Evolutionary conservation across 1,140 invertebrate species (phyloP), one percentile per base, ranked within the genome.

Genomic region (Ceratina calcarata): DNA sequence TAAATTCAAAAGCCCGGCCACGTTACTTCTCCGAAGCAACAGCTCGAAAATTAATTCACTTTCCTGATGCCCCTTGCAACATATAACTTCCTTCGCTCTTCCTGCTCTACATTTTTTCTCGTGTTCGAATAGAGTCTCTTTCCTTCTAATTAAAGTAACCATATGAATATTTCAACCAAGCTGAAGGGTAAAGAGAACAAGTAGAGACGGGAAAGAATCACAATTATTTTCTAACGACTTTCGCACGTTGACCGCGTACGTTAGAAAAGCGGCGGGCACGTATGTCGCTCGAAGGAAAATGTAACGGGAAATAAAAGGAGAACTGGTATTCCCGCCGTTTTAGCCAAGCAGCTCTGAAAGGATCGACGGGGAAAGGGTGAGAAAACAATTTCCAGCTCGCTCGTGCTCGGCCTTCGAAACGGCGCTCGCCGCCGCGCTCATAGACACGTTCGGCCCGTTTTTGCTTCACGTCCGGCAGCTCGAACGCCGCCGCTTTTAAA

Each of bases 331-430:
- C 62, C 57, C 24, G 51, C 57, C 49, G 71, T 85, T 74, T 70
- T 73, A 70, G 53, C 15, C 45, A 13, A 20, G 58, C 73, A 57
- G 55, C 55, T 57, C 20, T 27, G 72, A 67, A 73, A 73, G 78
- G 55, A 81, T 85, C 85, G 80, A 86, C 84, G 80, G 58, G 58
- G 66, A 71, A 86, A 86, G 84, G 84, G 84, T 86, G 78, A 86
- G 84, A 86, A 86, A 86, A 86, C 85, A 86, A 86, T 86, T 86
- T 86, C 62, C 85, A 86, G 77, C 74, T 24, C 32, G 81, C 81
- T 86, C 85, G 85, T 86, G 85, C 85, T 45, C 73, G 73, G 85
- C 76, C 72, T 86, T 76, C 85, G 81, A 86, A 86, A 84, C 84
- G 84, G 45, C 76, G 73, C 66, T 61, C 72, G 77, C 45, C 75